A percentile compares a stretch with the other conserved stretches of the same genome.
Evolutionary conservation across 2,888 invertebrate genomes (phyloP).

Genomic region (Augiades crinisus): DNA sequence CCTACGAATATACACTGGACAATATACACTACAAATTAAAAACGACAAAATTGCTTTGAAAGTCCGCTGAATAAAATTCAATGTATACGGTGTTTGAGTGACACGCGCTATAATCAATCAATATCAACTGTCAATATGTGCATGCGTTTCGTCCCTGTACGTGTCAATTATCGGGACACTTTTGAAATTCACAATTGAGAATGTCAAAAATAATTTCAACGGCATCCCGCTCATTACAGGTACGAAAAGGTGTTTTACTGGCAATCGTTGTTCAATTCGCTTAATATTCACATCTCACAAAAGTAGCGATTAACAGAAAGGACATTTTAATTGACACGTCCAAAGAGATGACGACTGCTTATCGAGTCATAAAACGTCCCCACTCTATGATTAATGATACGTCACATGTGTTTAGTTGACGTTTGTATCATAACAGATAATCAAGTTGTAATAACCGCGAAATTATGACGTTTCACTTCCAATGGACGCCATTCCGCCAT

Average conservation of each 20-base stretch:
- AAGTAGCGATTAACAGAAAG: background rate
- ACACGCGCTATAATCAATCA: conserved; percentile 12
- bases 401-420: conserved; percentile 2
- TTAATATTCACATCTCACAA: background rate
- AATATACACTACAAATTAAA: too few species aligned
- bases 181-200: conserved; percentile 8
- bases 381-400: background rate
- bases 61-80: background rate
- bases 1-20: too few species aligned
- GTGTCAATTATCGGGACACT: conserved; percentile 16
- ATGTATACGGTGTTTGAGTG: conserved; percentile 1
- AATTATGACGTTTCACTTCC: background rate
- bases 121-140: conserved; percentile 15
- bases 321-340: conserved; percentile 5
- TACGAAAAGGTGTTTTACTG: background rate
- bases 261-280: background rate
- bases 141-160: background rate
- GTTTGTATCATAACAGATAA: conserved; percentile 6
- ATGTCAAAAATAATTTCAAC: conserved; percentile 19
- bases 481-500: background rate
- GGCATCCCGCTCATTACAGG: conserved; percentile 6
- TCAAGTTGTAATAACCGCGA: background rate
- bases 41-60: too few species aligned
- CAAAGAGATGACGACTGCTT: background rate
- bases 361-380: background rate